Base-by-base conservation (phyloP, 2,888 invertebrate genomes). In the Drosophila siamana region DNA sequence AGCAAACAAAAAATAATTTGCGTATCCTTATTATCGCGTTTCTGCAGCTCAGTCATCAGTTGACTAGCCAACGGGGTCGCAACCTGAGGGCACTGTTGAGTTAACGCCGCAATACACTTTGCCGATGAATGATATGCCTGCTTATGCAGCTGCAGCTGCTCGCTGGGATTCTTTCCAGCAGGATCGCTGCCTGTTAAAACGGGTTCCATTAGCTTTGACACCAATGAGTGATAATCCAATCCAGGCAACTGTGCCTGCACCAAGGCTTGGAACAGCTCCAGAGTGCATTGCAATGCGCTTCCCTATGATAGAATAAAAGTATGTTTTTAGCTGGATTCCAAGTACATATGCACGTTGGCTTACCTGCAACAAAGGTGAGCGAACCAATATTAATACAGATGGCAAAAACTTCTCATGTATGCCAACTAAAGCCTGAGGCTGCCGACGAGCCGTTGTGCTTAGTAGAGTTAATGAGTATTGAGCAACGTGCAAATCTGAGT, bases 401-500 rank as follows among this genome's bases (percentile, higher is more conserved):
- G 97, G 97, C 85, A 98, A 94, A 90, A 97, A 96, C 59, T 95
- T 94, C 64, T 94, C 94, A 57, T 95, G 94, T 26, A 96, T 95
- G 73, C 95, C 94, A 62, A 95, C 94, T 78, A 98, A 93, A 48
- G 97, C 97, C 76, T 95, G 94, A 7, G 97, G 96, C 90, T 97
- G 96, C 44, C 95, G 93, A 71, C 94, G 93, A 54, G 97, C 97
- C 40, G 97, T 96, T 55, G 97, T 95, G 70, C 97, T 97, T 57
- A 98, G 94, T 54, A 98, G 93, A 57, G 95, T 95, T 67, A 98
- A 93, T 22, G 97, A 97, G 86, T 97, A 94, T 93, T 99, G 99
- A 48, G 99, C 98, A 81, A 99, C 98, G 92, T 99, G 98, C 71
- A 99, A 94, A 93, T 99, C 99, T 43, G 96, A 95, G 92, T 99